A percentile compares a stretch with the other conserved stretches of the same genome.
phyloP scores from a whole-genome alignment of 2,888 invertebrate species.

The Pristionchus maxplancki region DNA sequence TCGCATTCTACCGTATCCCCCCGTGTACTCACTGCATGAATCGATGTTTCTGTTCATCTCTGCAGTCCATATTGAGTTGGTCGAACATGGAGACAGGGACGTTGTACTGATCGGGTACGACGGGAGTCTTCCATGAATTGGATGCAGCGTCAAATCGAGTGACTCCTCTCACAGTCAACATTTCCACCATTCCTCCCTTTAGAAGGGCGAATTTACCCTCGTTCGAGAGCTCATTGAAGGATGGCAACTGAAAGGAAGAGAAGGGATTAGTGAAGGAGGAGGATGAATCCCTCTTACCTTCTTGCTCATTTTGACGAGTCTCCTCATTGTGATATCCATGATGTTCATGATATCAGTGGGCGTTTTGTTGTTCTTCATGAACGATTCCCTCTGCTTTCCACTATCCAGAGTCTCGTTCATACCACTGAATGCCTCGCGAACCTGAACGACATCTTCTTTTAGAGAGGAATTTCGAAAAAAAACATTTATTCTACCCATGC shows the following conservation, averaged over 20 bases:
- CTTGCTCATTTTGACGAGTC: slow-evolving; percentile 75
- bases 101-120: slow-evolving; percentile 36
- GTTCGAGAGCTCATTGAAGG: slow-evolving; percentile 72
- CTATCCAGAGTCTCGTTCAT: slow-evolving; percentile 72
- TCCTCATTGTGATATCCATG: slow-evolving; percentile 76
- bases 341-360: slow-evolving; percentile 75
- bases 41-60: slow-evolving; percentile 64
- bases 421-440: slow-evolving; percentile 67
- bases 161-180: slow-evolving; percentile 74
- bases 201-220: slow-evolving; percentile 75
- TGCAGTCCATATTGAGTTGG: slow-evolving; percentile 65
- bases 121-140: slow-evolving; percentile 68
- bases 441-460: slow-evolving; percentile 36
- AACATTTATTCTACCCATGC: not conserved
- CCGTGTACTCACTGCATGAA: slow-evolving; percentile 64
- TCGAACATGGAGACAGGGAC: slow-evolving; percentile 73
- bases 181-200: slow-evolving; percentile 75
- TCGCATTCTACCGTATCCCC: not conserved
- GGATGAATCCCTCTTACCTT: slow-evolving; percentile 47
- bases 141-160: slow-evolving; percentile 67
- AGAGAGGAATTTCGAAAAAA: not conserved
- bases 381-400: slow-evolving; percentile 63
- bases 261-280: not conserved
- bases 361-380: slow-evolving; percentile 65
- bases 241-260: slow-evolving; percentile 56